Base-by-base conservation (phyloP, 2,797 vertebrate genomes). In the Micropoecilia bifurca region DNA sequence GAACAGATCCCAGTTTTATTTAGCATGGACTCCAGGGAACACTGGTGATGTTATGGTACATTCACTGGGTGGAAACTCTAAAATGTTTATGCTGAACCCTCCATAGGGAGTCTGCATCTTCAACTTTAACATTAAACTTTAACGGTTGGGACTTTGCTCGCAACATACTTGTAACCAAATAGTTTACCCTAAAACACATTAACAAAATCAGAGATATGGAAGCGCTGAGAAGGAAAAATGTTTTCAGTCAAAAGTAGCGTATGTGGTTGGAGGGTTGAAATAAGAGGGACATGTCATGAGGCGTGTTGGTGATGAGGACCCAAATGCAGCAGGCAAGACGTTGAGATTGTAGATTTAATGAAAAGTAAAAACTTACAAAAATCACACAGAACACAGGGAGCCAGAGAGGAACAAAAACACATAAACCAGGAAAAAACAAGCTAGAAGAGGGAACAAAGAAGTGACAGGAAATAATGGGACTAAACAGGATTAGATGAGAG, bases 1-100 rank as follows among this genome's bases (percentile, higher is more conserved):
- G 84, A 86, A 73, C 79, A 73, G 79, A 89, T 90, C 83, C 71
- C 74, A 71, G 59, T 78, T 55, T 79, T 61, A 73, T 83, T 80
- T 10, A 77, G 71, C 80, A 6, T 48, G 41, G 36, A 83, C 88
- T 85, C 50, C 22, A 53, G 84, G 85, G 88, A 83, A 76, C 9
- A 33, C 14, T 43, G 73, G 74, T 33, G 72, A 71, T 74, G 78
- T 73, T 77, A 4, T 68, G 59, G 20, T 72, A 59, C 77, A 83
- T 87, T 39, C 68, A 45, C 30, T 25, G 79, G 22, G 59, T 43
- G 71, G 59, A 84, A 87, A 87, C 45, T 78, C 55, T 68, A 61
- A 75, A 82, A 80, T 85, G 76, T 89, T 82, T 74, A 77, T 82
- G 30, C 45, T 22, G 66, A 6, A 76, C 45, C 48, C 25, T 78